These are phyloP conservation scores for Cephalotes varians DNA, from an alignment of 2,888 invertebrate species.

Conservation along the genomic window DNA sequence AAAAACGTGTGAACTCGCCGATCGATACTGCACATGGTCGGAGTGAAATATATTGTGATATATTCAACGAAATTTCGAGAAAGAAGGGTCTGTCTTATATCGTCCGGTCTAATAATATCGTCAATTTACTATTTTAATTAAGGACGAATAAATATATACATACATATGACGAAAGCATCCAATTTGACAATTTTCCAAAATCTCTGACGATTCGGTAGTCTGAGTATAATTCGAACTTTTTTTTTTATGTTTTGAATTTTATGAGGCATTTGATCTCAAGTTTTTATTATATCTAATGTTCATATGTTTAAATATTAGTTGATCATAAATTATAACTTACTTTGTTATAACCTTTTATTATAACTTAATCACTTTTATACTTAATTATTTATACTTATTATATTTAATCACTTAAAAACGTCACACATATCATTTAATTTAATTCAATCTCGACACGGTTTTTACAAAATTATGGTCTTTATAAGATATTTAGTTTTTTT, in stretches of 20 bases:
- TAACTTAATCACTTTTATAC: too few relatives aligned
- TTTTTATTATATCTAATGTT: too few relatives aligned
- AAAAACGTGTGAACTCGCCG: not conserved
- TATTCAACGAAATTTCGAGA: not conserved
- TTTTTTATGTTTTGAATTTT: not conserved
- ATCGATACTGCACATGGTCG: not conserved
- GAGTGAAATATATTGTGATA: too few relatives aligned
- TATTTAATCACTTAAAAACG: too few relatives aligned
- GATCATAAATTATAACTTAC: too few relatives aligned
- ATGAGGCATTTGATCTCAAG: not conserved
- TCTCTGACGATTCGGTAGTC: not conserved
- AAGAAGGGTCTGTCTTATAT: not conserved
- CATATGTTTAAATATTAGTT: too few relatives aligned
- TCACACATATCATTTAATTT: too few relatives aligned
- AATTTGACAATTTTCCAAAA: not conserved
- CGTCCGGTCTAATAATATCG: not conserved
- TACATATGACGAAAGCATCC: not conserved
- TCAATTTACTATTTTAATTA: not conserved
- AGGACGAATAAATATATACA: not conserved
- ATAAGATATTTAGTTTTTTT: not conserved
- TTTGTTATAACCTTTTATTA: too few relatives aligned
- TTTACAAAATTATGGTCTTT: not conserved
- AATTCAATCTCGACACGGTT: not conserved
- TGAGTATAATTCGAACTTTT: not conserved
- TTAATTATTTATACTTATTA: too few relatives aligned